Evolutionary conservation across 2,888 invertebrate species (phyloP).

Genomic region (Litoditis marina): DNA sequence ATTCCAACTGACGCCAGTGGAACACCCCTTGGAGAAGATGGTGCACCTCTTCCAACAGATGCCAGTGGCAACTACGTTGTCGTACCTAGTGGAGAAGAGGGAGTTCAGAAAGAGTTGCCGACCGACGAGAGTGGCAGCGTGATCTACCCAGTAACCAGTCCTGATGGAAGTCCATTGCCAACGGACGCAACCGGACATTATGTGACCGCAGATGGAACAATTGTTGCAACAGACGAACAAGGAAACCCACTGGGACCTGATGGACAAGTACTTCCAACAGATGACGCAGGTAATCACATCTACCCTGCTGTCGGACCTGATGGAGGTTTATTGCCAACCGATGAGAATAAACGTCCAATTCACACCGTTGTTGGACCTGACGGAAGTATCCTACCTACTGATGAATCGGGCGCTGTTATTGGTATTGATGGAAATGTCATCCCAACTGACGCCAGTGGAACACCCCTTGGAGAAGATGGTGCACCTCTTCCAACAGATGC

Average conservation of each 20-base stretch:
- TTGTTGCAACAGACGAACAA: slow-evolving; percentile 37
- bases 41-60: slow-evolving; percentile 35
- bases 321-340: slow-evolving; percentile 34
- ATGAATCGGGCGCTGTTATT: slow-evolving; percentile 7
- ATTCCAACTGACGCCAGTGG: slow-evolving; percentile 30
- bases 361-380: slow-evolving; percentile 12
- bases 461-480: slow-evolving; percentile 10
- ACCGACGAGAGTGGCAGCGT: slow-evolving; percentile 23
- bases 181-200: slow-evolving; percentile 16
- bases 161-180: slow-evolving; percentile 31
- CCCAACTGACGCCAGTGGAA: slow-evolving; percentile 27
- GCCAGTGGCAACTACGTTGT: slow-evolving; percentile 26
- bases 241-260: slow-evolving; percentile 42
- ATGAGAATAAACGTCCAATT: slow-evolving; percentile 23
- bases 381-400: slow-evolving; percentile 18
- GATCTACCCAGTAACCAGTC: slow-evolving; percentile 26
- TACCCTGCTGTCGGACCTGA: slow-evolving; percentile 31
- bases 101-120: slow-evolving; percentile 10
- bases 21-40: slow-evolving; percentile 25
- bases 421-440: slow-evolving; percentile 38
- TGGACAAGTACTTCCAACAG: slow-evolving; percentile 29
- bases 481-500: slow-evolving; percentile 16
- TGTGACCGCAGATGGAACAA: slow-evolving; percentile 19
- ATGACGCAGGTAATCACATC: slow-evolving; percentile 22
- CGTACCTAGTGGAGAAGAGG: slow-evolving; percentile 18